These are phyloP conservation scores for Neria commutata DNA, from an alignment of 2,888 invertebrate species.

Conservation along the genomic window DNA sequence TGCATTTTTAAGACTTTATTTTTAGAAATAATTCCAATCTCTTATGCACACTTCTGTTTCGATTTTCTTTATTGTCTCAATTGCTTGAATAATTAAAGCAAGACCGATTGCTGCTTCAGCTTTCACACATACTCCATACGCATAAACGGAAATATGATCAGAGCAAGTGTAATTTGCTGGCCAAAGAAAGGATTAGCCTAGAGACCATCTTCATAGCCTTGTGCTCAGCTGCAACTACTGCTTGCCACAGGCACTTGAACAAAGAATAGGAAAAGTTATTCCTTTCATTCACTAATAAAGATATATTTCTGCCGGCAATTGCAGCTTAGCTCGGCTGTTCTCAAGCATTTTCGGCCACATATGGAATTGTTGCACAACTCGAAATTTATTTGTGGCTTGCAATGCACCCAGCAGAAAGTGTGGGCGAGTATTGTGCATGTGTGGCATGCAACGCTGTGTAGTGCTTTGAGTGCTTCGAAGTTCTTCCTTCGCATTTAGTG, in stretches of 20 bases:
- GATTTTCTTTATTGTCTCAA: background rate
- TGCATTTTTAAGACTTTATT: too few relatives aligned
- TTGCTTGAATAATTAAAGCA: background rate
- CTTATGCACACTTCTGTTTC: too few relatives aligned
- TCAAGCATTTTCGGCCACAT: background rate
- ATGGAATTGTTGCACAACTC: slow-evolving; percentile 6
- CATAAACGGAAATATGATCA: background rate
- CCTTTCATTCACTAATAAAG: background rate
- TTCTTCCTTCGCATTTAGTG: too few relatives aligned
- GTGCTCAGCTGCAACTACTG: background rate
- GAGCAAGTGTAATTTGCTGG: too few relatives aligned
- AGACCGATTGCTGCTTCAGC: background rate
- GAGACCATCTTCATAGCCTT: background rate
- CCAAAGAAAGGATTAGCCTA: too few relatives aligned
- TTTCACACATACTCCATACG: background rate
- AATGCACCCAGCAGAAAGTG: too few relatives aligned
- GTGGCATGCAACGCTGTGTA: background rate
- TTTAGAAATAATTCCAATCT: too few relatives aligned
- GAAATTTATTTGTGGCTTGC: slow-evolving; percentile 14
- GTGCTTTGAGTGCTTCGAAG: background rate
- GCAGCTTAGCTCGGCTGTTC: too few relatives aligned
- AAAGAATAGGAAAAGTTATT: background rate
- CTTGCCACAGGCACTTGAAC: background rate
- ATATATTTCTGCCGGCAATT: background rate
- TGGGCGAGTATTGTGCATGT: too few relatives aligned